A percentile compares a stretch with the other conserved stretches of the same genome.
phyloP scores from a whole-genome alignment of 2,888 invertebrate genomes.

The Yponomeuta evonymella region DNA sequence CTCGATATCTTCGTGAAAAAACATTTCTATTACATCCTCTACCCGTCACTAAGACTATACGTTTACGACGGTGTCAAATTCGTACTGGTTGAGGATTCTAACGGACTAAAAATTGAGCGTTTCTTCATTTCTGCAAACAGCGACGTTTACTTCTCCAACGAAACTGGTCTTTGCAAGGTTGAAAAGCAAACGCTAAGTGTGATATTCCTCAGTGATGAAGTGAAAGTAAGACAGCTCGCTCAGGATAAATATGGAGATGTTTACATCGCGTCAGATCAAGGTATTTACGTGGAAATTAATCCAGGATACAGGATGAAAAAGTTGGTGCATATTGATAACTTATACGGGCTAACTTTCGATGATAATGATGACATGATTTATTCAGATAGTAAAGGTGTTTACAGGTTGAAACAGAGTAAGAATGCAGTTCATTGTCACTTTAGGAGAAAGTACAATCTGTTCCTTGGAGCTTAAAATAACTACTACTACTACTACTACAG shows the following conservation, averaged over 20 bases:
- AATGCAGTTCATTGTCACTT: neutral
- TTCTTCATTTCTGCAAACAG: conserved; percentile 48
- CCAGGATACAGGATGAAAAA: conserved; percentile 41
- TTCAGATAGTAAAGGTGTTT: conserved; percentile 48
- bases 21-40: conserved; percentile 62
- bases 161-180: conserved; percentile 59
- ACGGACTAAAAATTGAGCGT: conserved; percentile 47
- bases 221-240: conserved; percentile 45
- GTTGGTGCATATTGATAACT: conserved; percentile 41
- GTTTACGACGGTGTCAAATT: conserved; percentile 48
- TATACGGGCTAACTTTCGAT: conserved; percentile 55
- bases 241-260: conserved; percentile 57
- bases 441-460: neutral
- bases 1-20: conserved; percentile 53
- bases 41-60: conserved; percentile 49
- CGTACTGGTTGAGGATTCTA: conserved; percentile 46
- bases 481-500: neutral
- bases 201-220: conserved; percentile 39
- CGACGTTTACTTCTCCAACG: conserved; percentile 54
- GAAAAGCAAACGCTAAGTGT: conserved; percentile 34
- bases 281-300: conserved; percentile 54
- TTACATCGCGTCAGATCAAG: conserved; percentile 48
- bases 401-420: conserved; percentile 42
- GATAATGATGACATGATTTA: conserved; percentile 49
- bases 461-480: neutral